Conservation (phyloP, 2,797 vertebrate species). For the Halcyon badia region DNA sequence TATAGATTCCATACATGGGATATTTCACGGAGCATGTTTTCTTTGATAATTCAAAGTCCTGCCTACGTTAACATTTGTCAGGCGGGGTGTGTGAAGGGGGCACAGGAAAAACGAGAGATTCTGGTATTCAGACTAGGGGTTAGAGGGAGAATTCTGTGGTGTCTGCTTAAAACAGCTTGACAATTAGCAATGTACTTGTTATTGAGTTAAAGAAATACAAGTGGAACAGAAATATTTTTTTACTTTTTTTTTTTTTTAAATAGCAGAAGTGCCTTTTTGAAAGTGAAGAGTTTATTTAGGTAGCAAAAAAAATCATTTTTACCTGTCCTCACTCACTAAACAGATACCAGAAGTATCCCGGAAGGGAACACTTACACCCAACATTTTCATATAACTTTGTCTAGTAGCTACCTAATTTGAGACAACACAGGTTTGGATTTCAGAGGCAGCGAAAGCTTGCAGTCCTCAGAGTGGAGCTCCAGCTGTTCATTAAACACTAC, state of each 20-base stretch:
- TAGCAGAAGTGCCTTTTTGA: fast-evolving
- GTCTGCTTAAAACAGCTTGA: neutral
- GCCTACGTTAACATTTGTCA: neutral
- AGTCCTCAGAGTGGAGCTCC: neutral
- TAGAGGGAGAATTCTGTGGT: neutral
- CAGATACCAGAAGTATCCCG: neutral
- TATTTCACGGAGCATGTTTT: neutral
- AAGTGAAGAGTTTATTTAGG: neutral
- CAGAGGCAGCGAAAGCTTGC: neutral
- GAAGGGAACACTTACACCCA: neutral
- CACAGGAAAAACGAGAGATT: neutral
- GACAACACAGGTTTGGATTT: neutral
- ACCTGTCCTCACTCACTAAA: neutral
- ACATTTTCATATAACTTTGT: neutral
- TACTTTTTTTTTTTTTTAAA: neutral
- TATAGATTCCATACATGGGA: neutral
- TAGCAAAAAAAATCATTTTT: neutral
- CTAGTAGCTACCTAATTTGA: neutral
- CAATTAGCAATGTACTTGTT: neutral
- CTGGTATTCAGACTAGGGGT: neutral
- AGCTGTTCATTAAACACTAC: neutral
- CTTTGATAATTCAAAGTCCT: conserved; percentile 23
- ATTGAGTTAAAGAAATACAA: neutral
- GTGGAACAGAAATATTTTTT: neutral
- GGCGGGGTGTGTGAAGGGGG: neutral